Evolutionary conservation across 2,797 vertebrate genomes (phyloP).

Genomic region (Sebastes iracundus): DNA sequence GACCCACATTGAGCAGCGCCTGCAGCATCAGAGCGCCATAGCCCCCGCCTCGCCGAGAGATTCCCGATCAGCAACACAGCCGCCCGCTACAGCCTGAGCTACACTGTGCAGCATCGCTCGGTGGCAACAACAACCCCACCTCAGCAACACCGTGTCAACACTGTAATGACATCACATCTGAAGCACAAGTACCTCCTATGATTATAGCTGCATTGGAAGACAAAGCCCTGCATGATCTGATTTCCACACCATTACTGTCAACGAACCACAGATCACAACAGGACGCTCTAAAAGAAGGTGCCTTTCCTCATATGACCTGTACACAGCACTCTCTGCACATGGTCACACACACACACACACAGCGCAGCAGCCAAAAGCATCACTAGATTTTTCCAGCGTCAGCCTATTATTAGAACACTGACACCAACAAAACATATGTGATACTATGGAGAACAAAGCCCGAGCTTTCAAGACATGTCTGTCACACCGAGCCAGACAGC

Average conservation of each 20-base stretch:
- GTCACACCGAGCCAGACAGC: conserved; percentile 37
- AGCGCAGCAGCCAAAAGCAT: conserved; percentile 46
- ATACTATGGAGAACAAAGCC: conserved; percentile 66
- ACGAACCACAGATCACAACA: conserved; percentile 6
- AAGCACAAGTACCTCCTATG: conserved; percentile 54
- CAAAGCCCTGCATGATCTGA: conserved; percentile 34
- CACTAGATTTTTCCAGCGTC: conserved; percentile 56
- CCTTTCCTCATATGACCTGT: conserved; percentile 56
- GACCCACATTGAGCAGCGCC: conserved; percentile 85
- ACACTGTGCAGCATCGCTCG: conserved; percentile 63
- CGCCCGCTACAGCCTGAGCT: conserved; percentile 62
- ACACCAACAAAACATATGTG: conserved; percentile 61
- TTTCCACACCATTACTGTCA: conserved; percentile 17
- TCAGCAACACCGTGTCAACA: conserved; percentile 73
- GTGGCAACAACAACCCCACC: conserved; percentile 76
- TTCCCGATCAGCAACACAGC: conserved; percentile 68
- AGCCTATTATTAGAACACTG: conserved; percentile 70
- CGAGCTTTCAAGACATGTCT: conserved; percentile 47
- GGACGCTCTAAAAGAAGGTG: conserved; percentile 34
- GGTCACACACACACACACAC: conserved; percentile 12
- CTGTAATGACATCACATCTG: conserved; percentile 74
- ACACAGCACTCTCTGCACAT: conserved; percentile 34
- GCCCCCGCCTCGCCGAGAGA: conserved; percentile 75
- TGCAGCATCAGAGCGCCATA: conserved; percentile 78
- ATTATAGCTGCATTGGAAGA: conserved; percentile 33